Conservation (phyloP, 2,113 vertebrate species). For the Pholis gunnellus region DNA sequence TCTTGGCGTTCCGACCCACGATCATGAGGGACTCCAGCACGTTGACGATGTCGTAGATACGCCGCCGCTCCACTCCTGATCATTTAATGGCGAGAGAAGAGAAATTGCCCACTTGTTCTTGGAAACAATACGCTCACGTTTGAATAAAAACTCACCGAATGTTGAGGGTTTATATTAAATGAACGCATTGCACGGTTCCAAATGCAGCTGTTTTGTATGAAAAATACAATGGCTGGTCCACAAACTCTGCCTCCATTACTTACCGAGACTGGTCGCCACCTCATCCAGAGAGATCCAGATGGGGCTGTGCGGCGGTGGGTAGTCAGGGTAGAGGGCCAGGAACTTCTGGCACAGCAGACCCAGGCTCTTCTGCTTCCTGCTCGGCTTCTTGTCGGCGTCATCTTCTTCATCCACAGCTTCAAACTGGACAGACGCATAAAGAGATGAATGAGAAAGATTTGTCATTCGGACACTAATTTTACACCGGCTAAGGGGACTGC, state of each 20-base stretch:
- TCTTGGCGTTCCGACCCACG: slow-evolving; percentile 94
- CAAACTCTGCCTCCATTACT: background rate
- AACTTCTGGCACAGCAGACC: slow-evolving; percentile 96
- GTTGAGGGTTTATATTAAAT: background rate
- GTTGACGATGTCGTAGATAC: slow-evolving; percentile 96
- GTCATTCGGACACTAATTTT: background rate
- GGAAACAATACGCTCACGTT: background rate
- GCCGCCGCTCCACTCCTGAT: slow-evolving; percentile 92
- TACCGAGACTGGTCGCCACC: slow-evolving; percentile 92
- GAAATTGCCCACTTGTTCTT: rapidly evolving
- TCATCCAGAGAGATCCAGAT: slow-evolving; percentile 95
- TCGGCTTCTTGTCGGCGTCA: slow-evolving; percentile 90
- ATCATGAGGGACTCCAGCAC: slow-evolving; percentile 93
- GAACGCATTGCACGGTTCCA: background rate
- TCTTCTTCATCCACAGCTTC: slow-evolving; percentile 85
- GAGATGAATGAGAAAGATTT: background rate
- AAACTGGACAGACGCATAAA: slow-evolving; percentile 73
- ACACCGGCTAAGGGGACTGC: background rate
- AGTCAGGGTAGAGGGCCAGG: slow-evolving; percentile 93
- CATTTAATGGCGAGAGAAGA: background rate
- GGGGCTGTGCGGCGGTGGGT: slow-evolving; percentile 87
- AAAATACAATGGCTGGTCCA: background rate
- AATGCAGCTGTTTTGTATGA: background rate
- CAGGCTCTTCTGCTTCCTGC: slow-evolving; percentile 97
- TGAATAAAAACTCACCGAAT: background rate